Conservation (phyloP, 2,888 invertebrate genomes). For the Aspidiotus rigidus region DNA sequence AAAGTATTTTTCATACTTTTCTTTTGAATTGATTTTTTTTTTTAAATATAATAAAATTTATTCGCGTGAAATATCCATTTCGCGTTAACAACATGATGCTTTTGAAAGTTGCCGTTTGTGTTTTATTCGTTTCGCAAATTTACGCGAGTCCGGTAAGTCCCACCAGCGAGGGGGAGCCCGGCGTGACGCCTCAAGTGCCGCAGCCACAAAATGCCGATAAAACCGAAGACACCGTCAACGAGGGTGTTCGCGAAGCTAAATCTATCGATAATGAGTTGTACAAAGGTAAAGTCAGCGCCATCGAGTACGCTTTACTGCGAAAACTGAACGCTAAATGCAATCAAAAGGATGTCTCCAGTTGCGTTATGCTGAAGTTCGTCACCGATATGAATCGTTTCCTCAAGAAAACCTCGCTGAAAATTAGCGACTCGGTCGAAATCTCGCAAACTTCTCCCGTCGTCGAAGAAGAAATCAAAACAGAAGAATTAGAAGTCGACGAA, state of each 20-base stretch:
- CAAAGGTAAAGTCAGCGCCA: slow-evolving; percentile 30
- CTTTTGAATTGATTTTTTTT: slow-evolving; percentile 10
- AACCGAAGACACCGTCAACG: slow-evolving; percentile 24
- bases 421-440: slow-evolving; percentile 67
- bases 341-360: slow-evolving; percentile 66
- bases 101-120: slow-evolving; percentile 23
- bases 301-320: slow-evolving; percentile 61
- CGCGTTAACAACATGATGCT: slow-evolving; percentile 7
- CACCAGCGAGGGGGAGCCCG: slow-evolving; percentile 7
- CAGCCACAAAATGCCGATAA: not conserved
- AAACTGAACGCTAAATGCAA: slow-evolving; percentile 70
- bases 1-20: not conserved
- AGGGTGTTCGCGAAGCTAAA: slow-evolving; percentile 32
- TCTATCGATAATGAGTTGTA: slow-evolving; percentile 36
- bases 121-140: slow-evolving; percentile 27
- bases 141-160: slow-evolving; percentile 18
- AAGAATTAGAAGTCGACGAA: slow-evolving; percentile 42
- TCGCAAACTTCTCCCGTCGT: slow-evolving; percentile 48
- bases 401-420: slow-evolving; percentile 67
- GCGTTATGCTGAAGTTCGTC: slow-evolving; percentile 71
- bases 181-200: not conserved
- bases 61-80: slow-evolving; percentile 1
- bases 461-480: slow-evolving; percentile 47
- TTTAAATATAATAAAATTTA: not conserved
- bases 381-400: slow-evolving; percentile 72